These are phyloP conservation scores for Cerastis rubricosa DNA, from an alignment of 2,888 invertebrate species.

Conservation along the genomic window DNA sequence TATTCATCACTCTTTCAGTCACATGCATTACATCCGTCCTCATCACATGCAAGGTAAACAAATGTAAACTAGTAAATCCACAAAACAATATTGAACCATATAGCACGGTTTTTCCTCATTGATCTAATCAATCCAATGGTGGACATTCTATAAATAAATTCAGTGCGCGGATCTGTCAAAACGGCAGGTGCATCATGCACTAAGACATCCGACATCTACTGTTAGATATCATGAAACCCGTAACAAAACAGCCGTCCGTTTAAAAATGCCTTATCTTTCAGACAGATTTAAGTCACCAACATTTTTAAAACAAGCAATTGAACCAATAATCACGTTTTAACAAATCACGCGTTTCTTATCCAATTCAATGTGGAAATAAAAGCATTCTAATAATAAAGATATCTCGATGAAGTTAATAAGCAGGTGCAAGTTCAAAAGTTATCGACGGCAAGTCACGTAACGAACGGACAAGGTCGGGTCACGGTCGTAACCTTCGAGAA, in stretches of 20 bases:
- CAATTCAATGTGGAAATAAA: conserved; percentile 41
- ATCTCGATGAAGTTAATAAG: conserved; percentile 8
- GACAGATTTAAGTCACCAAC: neutral
- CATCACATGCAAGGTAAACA: neutral
- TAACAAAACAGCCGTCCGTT: conserved; percentile 1
- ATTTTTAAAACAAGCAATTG: conserved; percentile 20
- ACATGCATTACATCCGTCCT: neutral
- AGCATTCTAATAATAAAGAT: neutral
- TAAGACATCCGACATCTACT: neutral
- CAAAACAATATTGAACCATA: neutral
- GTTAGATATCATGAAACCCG: neutral
- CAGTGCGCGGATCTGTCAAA: neutral
- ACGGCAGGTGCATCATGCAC: neutral
- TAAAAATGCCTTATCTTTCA: conserved; percentile 10
- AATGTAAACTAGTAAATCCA: neutral
- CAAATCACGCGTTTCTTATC: conserved; percentile 39
- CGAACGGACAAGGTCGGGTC: conserved; percentile 58
- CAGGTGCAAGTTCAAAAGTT: conserved; percentile 59
- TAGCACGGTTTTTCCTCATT: neutral
- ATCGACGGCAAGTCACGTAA: conserved; percentile 17
- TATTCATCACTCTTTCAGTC: neutral
- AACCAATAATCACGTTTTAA: conserved; percentile 31
- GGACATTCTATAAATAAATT: neutral
- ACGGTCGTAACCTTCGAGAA: conserved; percentile 43
- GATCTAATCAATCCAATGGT: neutral